phyloP scores from a whole-genome alignment of 2,888 invertebrate species.

The Melinaea marsaeus region DNA sequence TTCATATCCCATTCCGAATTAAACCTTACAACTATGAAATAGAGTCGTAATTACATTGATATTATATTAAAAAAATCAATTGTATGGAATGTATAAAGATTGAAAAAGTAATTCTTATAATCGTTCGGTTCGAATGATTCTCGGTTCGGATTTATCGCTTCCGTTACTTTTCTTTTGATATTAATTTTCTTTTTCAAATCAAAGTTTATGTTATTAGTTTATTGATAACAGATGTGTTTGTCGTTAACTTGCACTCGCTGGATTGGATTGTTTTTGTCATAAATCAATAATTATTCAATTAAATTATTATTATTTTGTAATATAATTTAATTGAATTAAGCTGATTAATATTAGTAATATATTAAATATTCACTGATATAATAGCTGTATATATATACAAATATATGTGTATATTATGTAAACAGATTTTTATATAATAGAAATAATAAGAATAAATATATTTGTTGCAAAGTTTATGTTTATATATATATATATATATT shows the following conservation, averaged over 20 bases:
- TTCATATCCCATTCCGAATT: conserved; percentile 35
- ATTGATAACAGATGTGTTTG: conserved; percentile 7
- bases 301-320: no score
- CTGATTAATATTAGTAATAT: no score
- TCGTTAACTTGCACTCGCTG: background rate
- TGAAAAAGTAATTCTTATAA: conserved; percentile 51
- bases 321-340: no score
- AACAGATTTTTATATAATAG: no score
- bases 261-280: background rate
- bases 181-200: conserved; percentile 32
- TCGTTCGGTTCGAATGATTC: conserved; percentile 49
- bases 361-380: no score
- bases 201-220: conserved; percentile 17
- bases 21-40: conserved; percentile 20
- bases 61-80: conserved; percentile 31
- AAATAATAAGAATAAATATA: no score
- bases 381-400: no score
- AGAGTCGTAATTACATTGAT: conserved; percentile 30
- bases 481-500: no score
- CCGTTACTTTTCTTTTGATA: conserved; percentile 29
- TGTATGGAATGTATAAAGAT: conserved; percentile 33
- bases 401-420: no score
- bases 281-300: no score
- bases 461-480: no score
- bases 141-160: conserved; percentile 46